A percentile compares a stretch with the other conserved stretches of the same genome.
These are phyloP conservation scores for Lucilia cuprina DNA, from an alignment of 1,140 invertebrate species.

Conservation along the genomic window DNA sequence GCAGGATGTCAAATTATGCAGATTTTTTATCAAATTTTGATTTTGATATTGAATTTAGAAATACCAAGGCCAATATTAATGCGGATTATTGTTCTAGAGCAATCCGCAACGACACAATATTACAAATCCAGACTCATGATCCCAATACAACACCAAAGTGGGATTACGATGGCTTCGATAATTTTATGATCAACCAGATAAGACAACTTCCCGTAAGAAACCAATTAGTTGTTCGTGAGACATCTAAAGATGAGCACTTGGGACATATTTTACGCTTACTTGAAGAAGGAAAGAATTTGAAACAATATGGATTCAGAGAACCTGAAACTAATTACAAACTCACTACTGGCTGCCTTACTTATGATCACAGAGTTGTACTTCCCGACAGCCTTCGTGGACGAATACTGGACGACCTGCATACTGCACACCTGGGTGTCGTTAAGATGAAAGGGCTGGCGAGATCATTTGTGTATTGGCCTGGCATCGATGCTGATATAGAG, in stretches of 20 bases:
- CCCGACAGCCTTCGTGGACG: constrained; percentile 24
- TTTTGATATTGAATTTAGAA: neutral
- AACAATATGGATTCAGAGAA: too few relatives aligned
- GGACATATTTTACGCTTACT: too few relatives aligned
- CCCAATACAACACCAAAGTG: neutral
- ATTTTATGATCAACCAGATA: constrained; percentile 5
- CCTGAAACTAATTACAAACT: too few relatives aligned
- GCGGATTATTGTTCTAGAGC: neutral
- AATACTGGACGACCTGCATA: constrained; percentile 60
- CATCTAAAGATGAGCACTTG: too few relatives aligned
- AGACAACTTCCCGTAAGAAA: neutral
- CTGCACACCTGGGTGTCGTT: constrained; percentile 51
- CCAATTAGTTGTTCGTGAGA: too few relatives aligned
- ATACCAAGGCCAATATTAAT: too few relatives aligned
- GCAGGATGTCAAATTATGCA: neutral
- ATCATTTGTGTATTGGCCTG: constrained; percentile 45
- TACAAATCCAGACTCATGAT: too few relatives aligned
- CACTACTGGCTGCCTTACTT: too few relatives aligned
- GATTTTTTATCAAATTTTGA: neutral
- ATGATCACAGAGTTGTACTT: neutral
- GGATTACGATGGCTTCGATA: neutral
- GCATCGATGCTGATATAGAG: neutral
- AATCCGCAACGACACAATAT: too few relatives aligned
- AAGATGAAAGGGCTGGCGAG: constrained; percentile 62
- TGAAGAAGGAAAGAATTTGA: too few relatives aligned